Base-by-base conservation (phyloP, 2,113 vertebrate genomes). In the Calcarius ornatus region DNA sequence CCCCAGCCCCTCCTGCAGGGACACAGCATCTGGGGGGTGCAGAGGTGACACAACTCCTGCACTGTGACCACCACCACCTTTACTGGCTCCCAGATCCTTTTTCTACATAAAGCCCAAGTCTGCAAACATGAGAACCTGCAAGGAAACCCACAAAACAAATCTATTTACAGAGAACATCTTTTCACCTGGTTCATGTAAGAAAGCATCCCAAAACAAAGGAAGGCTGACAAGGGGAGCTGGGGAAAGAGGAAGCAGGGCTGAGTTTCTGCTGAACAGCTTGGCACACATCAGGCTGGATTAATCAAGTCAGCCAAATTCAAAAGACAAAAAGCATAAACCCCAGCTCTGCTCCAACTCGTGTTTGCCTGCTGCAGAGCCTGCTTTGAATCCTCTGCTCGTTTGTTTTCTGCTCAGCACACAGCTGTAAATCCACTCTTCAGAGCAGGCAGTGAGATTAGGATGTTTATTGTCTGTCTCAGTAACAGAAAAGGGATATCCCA, bases 241-340 rank as follows among this genome's bases (percentile, higher is more conserved):
- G 73, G 38, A 54, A 90, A 73, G 16, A 18, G 86, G 71, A 90
- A 69, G 88, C 81, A 76, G 1, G 23, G 78, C 89, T 82, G 79
- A 64, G 87, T 90, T 97, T 65, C 92, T 84, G 94, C 89, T 42
- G 88, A 97, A 85, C 96, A 97, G 97, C 95, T 89, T 95, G 93
- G 87, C 89, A 53, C 81, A 51, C 92, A 89, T 89, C 86, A 61
- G 88, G 83, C 82, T 5, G 1, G 80, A 96, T 98, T 96, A 96
- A 96, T 96, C 95, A 97, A 69, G 65, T 24, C 93, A 96, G 93
- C 75, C 94, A 94, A 97, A 97, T 96, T 95, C 59, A 53, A 93
- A 86, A 93, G 89, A 96, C 40, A 64, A 31, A 77, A 51, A 35
- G 38, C 73, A 51, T 19, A 50, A 95, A 94, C 8, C 18, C 37